phyloP scores from a whole-genome alignment of 2,888 invertebrate genomes.

The Agriopis aurantiaria region DNA sequence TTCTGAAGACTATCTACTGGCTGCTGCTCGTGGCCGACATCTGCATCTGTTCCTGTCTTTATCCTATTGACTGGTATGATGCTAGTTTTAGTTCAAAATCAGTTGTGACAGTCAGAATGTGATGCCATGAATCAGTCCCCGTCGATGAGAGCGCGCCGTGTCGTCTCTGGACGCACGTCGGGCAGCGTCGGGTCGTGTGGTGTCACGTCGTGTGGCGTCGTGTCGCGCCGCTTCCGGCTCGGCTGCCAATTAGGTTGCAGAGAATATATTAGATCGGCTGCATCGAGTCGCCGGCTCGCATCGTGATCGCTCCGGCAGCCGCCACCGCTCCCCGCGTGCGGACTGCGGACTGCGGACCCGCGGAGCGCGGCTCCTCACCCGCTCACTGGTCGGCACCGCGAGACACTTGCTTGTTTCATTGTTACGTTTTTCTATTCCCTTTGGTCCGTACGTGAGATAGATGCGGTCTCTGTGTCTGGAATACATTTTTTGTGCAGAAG shows the following conservation, averaged over 20 bases:
- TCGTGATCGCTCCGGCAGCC: constrained; percentile 35
- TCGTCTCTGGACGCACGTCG: neutral
- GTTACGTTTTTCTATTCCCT: too few relatives aligned
- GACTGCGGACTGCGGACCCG: neutral
- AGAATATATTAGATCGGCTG: constrained; percentile 27
- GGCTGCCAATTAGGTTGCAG: constrained; percentile 39
- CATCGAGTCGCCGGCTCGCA: constrained; percentile 33
- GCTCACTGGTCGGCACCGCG: neutral
- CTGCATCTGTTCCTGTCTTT: too few relatives aligned
- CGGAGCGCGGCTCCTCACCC: neutral
- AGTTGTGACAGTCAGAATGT: too few relatives aligned
- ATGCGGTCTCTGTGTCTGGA: neutral
- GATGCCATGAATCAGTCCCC: too few relatives aligned
- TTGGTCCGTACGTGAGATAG: too few relatives aligned
- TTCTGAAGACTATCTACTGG: too few relatives aligned
- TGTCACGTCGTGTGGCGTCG: constrained; percentile 4
- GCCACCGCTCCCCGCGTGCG: neutral
- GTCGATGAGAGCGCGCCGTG: too few relatives aligned
- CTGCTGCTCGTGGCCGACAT: too few relatives aligned
- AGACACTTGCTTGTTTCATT: too few relatives aligned
- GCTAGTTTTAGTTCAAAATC: too few relatives aligned
- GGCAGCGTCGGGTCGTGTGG: constrained; percentile 3
- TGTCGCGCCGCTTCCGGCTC: constrained; percentile 21
- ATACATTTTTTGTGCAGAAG: neutral
- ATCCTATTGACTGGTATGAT: too few relatives aligned